Evolutionary conservation across 1,140 invertebrate species (phyloP).

Genomic region (Cydia fagiglandana): DNA sequence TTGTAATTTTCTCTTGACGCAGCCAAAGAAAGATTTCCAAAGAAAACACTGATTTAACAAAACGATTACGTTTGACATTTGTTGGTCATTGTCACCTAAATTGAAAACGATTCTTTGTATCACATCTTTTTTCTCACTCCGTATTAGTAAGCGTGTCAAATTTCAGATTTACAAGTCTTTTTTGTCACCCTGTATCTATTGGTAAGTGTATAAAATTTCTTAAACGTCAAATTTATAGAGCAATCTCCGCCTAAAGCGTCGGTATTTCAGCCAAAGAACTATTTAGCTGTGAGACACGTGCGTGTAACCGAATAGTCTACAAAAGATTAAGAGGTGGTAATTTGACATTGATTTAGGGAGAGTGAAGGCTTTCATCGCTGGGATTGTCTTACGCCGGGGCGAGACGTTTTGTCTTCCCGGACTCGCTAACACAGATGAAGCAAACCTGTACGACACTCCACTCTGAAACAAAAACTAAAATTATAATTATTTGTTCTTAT

Average conservation of each 20-base stretch:
- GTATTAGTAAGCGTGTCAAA: neutral
- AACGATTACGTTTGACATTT: no score
- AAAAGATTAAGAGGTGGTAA: constrained; percentile 76
- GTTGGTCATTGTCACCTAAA: neutral
- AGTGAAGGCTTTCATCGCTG: constrained; percentile 62
- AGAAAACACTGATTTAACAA: neutral
- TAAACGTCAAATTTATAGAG: constrained; percentile 71
- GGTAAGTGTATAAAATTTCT: constrained; percentile 66
- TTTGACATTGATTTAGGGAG: constrained; percentile 77
- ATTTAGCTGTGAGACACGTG: constrained; percentile 61
- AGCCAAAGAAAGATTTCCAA: neutral
- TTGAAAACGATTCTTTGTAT: neutral
- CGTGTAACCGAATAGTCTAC: constrained; percentile 71
- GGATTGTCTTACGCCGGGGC: constrained; percentile 68
- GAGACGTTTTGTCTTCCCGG: constrained; percentile 55
- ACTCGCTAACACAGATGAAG: neutral
- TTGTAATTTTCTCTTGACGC: no score
- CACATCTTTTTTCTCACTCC: neutral
- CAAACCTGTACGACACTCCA: neutral
- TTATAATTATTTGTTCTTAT: neutral
- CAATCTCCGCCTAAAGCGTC: constrained; percentile 56
- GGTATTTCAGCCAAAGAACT: constrained; percentile 54
- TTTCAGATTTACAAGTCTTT: constrained; percentile 39
- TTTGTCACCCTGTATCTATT: neutral
- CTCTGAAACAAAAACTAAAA: neutral